Evolutionary conservation across 2,888 invertebrate species (phyloP).

Genomic region (Trachelus tabidus): DNA sequence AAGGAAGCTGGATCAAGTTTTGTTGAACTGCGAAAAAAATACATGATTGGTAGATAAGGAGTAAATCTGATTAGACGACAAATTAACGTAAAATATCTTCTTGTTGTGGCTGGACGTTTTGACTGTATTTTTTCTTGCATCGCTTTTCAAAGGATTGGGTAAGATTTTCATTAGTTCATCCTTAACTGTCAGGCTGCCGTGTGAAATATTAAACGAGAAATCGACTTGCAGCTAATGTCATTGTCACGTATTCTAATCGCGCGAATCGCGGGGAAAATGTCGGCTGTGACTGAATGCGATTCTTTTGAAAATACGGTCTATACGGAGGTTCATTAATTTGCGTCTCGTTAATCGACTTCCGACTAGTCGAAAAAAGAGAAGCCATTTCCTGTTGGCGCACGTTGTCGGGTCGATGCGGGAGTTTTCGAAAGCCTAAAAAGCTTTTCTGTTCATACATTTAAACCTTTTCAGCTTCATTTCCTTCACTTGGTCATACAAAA

Average conservation of each 20-base stretch:
- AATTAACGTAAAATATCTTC: no score
- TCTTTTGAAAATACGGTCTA: background rate
- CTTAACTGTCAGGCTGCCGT: background rate
- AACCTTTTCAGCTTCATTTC: no score
- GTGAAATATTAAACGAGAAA: background rate
- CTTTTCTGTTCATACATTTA: no score
- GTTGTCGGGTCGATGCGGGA: no score
- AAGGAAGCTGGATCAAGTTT: background rate
- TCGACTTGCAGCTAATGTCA: background rate
- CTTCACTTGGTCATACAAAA: no score
- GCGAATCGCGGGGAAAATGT: background rate
- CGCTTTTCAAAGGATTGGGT: background rate
- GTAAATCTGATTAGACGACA: background rate
- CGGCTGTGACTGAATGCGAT: background rate
- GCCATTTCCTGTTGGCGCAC: no score
- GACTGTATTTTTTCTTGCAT: background rate
- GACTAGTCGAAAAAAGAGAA: background rate
- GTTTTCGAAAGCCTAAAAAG: no score
- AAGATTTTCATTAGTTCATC: background rate
- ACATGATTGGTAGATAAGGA: background rate
- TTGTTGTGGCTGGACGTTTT: background rate
- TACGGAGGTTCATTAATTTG: background rate
- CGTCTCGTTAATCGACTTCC: background rate
- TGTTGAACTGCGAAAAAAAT: background rate
- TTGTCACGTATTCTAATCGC: background rate